A percentile compares a stretch with the other conserved stretches of the same genome.
phyloP scores from a whole-genome alignment of 2,113 vertebrate genomes.

The Macaca fascicularis region DNA sequence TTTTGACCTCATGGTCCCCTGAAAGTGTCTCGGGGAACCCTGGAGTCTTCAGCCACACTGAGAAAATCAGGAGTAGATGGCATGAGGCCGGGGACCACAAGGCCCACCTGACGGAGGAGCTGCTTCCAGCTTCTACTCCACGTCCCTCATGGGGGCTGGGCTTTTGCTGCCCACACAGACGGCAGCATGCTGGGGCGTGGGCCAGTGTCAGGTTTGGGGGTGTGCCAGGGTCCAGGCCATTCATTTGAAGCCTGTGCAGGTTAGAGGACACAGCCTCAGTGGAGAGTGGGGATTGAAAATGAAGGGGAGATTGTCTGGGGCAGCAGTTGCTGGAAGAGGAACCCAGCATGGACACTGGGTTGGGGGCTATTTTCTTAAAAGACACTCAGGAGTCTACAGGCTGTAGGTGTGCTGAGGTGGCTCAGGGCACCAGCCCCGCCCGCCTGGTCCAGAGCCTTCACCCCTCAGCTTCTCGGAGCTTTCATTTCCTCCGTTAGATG shows the following conservation, averaged over 20 bases:
- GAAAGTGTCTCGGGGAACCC: not conserved
- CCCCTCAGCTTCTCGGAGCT: not conserved
- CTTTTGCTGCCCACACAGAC: not conserved
- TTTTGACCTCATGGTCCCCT: not conserved
- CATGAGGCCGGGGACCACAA: accelerated
- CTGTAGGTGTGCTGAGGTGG: not conserved
- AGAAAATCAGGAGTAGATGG: not conserved
- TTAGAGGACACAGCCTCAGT: not conserved
- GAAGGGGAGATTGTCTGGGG: not conserved
- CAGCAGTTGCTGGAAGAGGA: not conserved
- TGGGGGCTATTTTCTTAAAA: not conserved
- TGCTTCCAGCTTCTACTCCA: not conserved
- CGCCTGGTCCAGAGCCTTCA: not conserved
- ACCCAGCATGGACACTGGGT: not conserved
- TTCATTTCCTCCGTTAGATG: not conserved
- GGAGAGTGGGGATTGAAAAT: not conserved
- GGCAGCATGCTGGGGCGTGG: accelerated
- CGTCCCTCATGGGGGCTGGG: accelerated
- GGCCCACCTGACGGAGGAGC: too few relatives aligned
- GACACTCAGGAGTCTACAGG: not conserved
- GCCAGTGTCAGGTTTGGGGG: not conserved
- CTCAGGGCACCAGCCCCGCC: not conserved
- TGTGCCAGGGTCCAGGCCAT: not conserved
- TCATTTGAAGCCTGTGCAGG: not conserved
- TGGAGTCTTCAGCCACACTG: too few relatives aligned